Conservation (phyloP, 2,113 vertebrate species). For the Athene noctua region DNA sequence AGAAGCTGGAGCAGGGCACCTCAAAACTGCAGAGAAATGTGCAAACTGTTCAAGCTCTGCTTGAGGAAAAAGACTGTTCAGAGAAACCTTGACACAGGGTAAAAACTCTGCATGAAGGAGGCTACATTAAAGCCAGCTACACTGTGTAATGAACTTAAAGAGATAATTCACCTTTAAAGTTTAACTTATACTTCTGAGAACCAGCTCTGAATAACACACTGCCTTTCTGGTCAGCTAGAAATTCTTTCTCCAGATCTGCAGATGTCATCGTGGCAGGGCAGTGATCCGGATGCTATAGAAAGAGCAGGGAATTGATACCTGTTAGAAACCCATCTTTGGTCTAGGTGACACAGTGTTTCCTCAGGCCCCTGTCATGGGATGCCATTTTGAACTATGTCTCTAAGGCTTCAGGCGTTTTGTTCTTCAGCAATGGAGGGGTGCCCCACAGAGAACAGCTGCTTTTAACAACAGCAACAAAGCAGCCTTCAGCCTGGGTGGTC, state of each 20-base stretch:
- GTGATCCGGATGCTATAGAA: slow-evolving; percentile 68
- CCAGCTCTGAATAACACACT: slow-evolving; percentile 73
- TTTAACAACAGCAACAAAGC: neutral
- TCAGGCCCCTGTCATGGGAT: accelerated
- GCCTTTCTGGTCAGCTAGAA: slow-evolving; percentile 34
- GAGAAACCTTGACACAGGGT: neutral
- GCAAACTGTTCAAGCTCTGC: neutral
- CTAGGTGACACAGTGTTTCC: neutral
- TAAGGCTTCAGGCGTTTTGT: neutral
- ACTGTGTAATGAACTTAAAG: neutral
- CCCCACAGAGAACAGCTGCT: neutral
- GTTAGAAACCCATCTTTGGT: neutral
- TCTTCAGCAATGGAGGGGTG: accelerated
- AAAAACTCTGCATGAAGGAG: neutral
- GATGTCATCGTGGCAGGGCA: slow-evolving; percentile 70
- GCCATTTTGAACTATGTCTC: neutral
- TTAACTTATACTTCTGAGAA: slow-evolving; percentile 70
- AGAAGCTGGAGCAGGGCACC: neutral
- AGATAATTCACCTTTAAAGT: slow-evolving; percentile 75
- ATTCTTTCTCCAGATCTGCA: slow-evolving; percentile 71
- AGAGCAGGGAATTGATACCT: neutral
- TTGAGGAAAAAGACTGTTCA: neutral
- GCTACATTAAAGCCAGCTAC: neutral
- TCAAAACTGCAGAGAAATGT: neutral
- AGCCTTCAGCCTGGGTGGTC: neutral